Conservation (phyloP, 2,888 invertebrate species). For the Idaea dimidiata region DNA sequence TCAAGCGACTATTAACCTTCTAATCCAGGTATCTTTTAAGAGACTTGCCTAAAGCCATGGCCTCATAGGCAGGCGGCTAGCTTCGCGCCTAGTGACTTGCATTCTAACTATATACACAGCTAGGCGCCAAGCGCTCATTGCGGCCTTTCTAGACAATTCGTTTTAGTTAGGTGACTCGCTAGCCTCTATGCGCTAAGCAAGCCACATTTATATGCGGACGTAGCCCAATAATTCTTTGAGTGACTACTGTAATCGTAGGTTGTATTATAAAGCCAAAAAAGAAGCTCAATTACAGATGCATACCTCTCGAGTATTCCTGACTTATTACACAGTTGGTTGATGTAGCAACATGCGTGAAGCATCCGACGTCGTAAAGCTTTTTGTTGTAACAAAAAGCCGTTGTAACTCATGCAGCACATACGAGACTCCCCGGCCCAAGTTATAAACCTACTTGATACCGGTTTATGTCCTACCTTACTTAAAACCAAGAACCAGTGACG, state of each 20-base stretch:
- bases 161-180: too few relatives aligned
- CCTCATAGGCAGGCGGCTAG: too few relatives aligned
- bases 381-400: conserved; percentile 61
- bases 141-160: too few relatives aligned
- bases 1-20: too few relatives aligned
- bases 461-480: neutral
- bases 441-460: conserved; percentile 12
- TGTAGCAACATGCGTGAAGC: conserved; percentile 41
- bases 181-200: too few relatives aligned
- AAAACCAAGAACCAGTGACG: neutral
- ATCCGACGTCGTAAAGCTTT: conserved; percentile 50
- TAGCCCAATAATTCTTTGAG: too few relatives aligned
- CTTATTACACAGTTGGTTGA: neutral
- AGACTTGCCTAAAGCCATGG: too few relatives aligned
- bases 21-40: too few relatives aligned
- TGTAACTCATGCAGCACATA: conserved; percentile 60
- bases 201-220: too few relatives aligned
- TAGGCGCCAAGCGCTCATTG: too few relatives aligned
- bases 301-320: neutral
- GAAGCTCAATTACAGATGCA: neutral
- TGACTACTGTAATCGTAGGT: neutral
- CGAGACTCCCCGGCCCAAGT: conserved; percentile 37
- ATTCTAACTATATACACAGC: too few relatives aligned
- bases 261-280: neutral
- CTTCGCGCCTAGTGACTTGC: too few relatives aligned